Percentiles rank a stretch among this genome's conserved stretches.
These are phyloP conservation scores for Pristionchus japonicus DNA, from an alignment of 2,888 invertebrate species.

Conservation along the genomic window DNA sequence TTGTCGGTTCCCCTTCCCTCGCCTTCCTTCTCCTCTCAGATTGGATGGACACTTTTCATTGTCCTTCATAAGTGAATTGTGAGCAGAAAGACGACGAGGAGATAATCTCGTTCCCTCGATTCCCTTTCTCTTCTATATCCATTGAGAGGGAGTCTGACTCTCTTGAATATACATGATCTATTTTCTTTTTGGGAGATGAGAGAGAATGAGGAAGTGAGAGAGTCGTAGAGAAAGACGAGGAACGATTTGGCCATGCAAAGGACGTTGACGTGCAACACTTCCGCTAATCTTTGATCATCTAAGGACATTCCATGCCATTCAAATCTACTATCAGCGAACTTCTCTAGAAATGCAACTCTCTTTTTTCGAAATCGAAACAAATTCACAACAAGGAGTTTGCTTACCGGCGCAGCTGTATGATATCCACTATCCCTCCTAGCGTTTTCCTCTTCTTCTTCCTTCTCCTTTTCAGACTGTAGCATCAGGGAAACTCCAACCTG, in stretches of 20 bases:
- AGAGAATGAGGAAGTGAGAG: not conserved
- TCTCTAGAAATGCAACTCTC: too few species aligned
- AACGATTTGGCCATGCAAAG: not conserved
- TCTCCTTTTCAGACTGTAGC: slow-evolving; percentile 67
- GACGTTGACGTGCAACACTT: too few species aligned
- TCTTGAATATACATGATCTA: too few species aligned
- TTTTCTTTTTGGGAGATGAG: too few species aligned
- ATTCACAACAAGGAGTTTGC: too few species aligned
- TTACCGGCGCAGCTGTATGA: slow-evolving; percentile 58
- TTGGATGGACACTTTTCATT: slow-evolving; percentile 42
- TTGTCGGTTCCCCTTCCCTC: not conserved
- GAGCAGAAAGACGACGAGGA: slow-evolving; percentile 21
- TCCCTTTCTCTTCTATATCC: not conserved
- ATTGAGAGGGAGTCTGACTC: too few species aligned
- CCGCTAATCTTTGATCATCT: too few species aligned
- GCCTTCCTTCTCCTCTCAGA: slow-evolving; percentile 7
- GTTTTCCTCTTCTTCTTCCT: slow-evolving; percentile 54
- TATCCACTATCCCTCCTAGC: slow-evolving; percentile 55
- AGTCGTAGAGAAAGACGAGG: not conserved
- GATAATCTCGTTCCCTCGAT: slow-evolving; percentile 40
- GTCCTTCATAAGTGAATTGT: slow-evolving; percentile 46
- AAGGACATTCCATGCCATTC: too few species aligned
- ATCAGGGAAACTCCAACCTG: slow-evolving; percentile 74
- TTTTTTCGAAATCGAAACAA: too few species aligned
- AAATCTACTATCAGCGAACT: too few species aligned